Evolutionary conservation across 2,888 invertebrate genomes (phyloP), one percentile per base, ranked within the genome.

Genomic region (Criorhina ranunculi): DNA sequence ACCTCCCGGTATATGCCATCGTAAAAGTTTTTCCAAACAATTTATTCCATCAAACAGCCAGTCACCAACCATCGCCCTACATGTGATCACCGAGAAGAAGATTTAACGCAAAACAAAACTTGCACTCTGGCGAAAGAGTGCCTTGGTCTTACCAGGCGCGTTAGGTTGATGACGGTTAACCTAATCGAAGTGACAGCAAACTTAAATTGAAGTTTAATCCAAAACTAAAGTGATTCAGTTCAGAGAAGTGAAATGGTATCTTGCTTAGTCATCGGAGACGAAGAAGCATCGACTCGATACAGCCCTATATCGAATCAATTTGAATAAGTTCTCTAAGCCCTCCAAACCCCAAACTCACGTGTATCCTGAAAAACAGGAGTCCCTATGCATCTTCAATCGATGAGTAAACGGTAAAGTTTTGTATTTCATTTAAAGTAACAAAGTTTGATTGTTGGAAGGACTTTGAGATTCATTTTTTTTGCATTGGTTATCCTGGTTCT

Each of bases 201-300:
- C 78, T 83, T 79, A 83, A 79, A 83, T 83, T 79, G 83, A 83
- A 83, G 79, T 83, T 79, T 83, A 83, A 79, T 83, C 83, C 73
- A 79, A 73, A 83, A 73, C 83, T 69, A 73, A 83, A 83, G 79
- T 83, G 83, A 79, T 67, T 79, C 55, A 60, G 51, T 78, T 60
- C 37, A 73, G 67, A 64, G 35, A 57, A 62, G 42, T 40, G 31
- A 79, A 55, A 62, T 67, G 55, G 51, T 9, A 24, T 53, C 59
- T 24, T 24, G 19, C 31, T 24, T 24, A 53, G 5, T 24, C 33
- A 60, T 35, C 31, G 40, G 11, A 5, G 31, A 42, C 19, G 40
- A 11, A 5, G 31, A 51, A 24, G 19, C 8, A 44, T 29, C 44
- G 31, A 35, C 42, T 15, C 12, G 24, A 9, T 62, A 33, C 42